A percentile compares a stretch with the other conserved stretches of the same genome.
These are phyloP conservation scores for Jaculus jaculus DNA, from an alignment of 2,113 vertebrate genomes.

Conservation along the genomic window DNA sequence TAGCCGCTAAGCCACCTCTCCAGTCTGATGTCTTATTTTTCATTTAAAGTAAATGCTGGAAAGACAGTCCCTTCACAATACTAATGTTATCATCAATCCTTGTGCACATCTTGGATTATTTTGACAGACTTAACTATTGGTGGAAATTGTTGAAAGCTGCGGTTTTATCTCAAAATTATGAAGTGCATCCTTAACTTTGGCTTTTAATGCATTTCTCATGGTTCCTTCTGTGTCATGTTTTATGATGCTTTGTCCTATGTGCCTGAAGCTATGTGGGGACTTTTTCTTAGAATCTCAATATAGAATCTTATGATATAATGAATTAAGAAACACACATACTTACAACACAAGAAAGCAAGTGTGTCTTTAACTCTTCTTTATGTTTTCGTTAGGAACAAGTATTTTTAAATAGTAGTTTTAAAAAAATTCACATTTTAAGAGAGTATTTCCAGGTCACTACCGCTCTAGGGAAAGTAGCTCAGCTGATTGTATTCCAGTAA, in stretches of 20 bases:
- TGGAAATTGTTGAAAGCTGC: not conserved
- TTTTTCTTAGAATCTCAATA: conserved; percentile 25
- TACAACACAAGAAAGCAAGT: not conserved
- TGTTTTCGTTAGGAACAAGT: not conserved
- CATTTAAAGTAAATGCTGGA: conserved; percentile 3
- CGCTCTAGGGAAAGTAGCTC: too few species aligned
- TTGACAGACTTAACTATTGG: not conserved
- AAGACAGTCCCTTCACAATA: not conserved
- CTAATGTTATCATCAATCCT: not conserved
- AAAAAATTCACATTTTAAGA: not conserved
- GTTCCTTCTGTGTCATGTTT: not conserved
- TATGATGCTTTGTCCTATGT: not conserved
- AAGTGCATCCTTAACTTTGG: not conserved
- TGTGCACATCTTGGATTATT: not conserved
- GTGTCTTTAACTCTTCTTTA: not conserved
- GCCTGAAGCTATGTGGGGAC: not conserved
- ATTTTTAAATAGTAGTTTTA: not conserved
- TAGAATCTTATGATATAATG: not conserved
- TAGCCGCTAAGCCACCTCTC: too few species aligned
- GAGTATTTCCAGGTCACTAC: not conserved
- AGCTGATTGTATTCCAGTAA: not conserved
- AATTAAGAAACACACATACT: not conserved
- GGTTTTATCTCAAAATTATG: not conserved
- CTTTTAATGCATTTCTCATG: not conserved
- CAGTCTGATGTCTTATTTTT: not conserved